A percentile compares a stretch with the other conserved stretches of the same genome.
phyloP scores from a whole-genome alignment of 2,888 invertebrate genomes.

The Scaptomyza reducta region DNA sequence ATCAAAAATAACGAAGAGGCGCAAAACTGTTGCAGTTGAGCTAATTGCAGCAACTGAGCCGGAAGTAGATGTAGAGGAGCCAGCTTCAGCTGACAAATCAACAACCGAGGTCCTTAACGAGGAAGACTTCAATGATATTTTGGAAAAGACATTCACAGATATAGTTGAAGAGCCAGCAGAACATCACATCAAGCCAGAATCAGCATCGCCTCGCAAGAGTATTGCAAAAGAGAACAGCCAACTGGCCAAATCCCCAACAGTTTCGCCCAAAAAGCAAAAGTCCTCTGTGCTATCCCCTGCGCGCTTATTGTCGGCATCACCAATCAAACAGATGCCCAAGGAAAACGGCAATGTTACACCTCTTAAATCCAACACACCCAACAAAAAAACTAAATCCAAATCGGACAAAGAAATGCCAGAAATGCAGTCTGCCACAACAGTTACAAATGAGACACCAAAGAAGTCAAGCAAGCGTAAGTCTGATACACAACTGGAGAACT shows the following conservation, averaged over 20 bases:
- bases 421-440: background rate
- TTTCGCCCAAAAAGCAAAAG: background rate
- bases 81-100: background rate
- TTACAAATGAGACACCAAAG: conserved; percentile 15
- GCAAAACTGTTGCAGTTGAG: conserved; percentile 14
- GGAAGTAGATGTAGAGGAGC: background rate
- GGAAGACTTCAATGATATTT: too few relatives aligned
- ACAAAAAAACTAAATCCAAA: background rate
- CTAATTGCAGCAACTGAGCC: background rate
- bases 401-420: background rate
- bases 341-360: background rate
- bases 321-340: background rate
- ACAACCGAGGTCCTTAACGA: background rate
- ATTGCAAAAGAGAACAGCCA: background rate
- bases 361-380: background rate
- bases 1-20: conserved; percentile 16
- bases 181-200: background rate
- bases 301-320: background rate
- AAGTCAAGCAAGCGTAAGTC: conserved; percentile 8
- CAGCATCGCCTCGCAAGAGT: background rate
- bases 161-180: background rate
- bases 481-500: background rate
- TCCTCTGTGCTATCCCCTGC: background rate
- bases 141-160: too few relatives aligned
- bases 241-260: background rate